Evolutionary conservation across 2,888 invertebrate genomes (phyloP), one percentile per base, ranked within the genome.

Genomic region (Cantharis lateralis): DNA sequence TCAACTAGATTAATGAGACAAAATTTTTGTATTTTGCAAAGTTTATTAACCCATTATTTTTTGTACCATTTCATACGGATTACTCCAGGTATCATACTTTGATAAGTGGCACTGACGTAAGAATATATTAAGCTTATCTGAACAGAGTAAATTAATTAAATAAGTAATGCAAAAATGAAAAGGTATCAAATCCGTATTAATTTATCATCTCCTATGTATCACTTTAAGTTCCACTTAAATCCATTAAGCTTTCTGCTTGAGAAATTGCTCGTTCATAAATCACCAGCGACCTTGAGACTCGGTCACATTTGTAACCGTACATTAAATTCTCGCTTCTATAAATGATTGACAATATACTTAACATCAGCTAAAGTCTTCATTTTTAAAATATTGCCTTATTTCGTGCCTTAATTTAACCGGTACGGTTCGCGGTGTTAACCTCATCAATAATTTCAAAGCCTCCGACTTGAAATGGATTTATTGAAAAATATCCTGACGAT

Each of bases 131-230:
- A 73, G 15, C 68, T 68, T 68, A 68, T 73, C 62, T 48, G 32
- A 61, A 71, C 72, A 68, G 10, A 24, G 62, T 73, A 61, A 68
- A 73, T 61, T 62, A 68, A 73, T 73, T 73, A 66, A 66, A 20
- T 18, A 24, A 66, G 64, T 73, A 73, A 68, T 73, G 66, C 20
- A 70, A 48, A 70, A 73, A 62, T 73, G 62, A 73, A 68, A 73
- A 73, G 69, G 68, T 62, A 73, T 73, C 73, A 68, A 68, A 61
- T 68, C 24, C 68, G 32, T 73, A 73, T 73, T 73, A 73, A 73
- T 73, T 73, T 73, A 73, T 73, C 69, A 73, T 68, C 28, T 68
- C 18, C 66, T 73, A 62, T 68, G 62, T 73, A 73, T 69, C 73
- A 73, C 68, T 62, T 26, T 62, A 62, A 73, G 73, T 73, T 73